phyloP scores from a whole-genome alignment of 2,888 invertebrate species.

The Craniophora ligustri region DNA sequence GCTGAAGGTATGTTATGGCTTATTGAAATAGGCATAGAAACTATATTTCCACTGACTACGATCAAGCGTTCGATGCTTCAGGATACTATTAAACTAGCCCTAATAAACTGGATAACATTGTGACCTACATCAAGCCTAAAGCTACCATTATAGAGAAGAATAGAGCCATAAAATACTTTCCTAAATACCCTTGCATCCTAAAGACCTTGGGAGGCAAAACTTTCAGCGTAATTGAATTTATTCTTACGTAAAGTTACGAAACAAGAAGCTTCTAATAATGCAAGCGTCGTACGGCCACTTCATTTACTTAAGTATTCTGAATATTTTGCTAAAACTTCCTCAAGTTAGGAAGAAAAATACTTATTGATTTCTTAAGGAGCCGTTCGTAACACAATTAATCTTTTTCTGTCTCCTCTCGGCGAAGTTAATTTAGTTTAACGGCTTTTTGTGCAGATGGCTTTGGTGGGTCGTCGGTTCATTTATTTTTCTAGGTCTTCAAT shows the following conservation, averaged over 20 bases:
- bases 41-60: too few relatives aligned
- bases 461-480: constrained; percentile 13
- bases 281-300: constrained; percentile 43
- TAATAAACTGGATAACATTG: too few relatives aligned
- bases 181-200: constrained; percentile 14
- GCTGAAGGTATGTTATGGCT: too few relatives aligned
- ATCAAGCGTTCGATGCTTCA: too few relatives aligned
- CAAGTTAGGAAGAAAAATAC: constrained; percentile 51
- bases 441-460: constrained; percentile 20
- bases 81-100: too few relatives aligned
- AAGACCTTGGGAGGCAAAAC: constrained; percentile 14
- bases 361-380: constrained; percentile 57
- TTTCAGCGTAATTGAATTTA: constrained; percentile 46
- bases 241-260: constrained; percentile 23
- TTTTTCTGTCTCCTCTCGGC: constrained; percentile 34
- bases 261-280: constrained; percentile 42
- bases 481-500: constrained; percentile 32
- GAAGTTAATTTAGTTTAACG: constrained; percentile 42
- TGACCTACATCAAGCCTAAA: not conserved
- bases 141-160: constrained; percentile 10
- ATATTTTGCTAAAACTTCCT: constrained; percentile 45
- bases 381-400: constrained; percentile 43
- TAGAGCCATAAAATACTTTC: constrained; percentile 1
- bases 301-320: constrained; percentile 60
- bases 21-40: too few relatives aligned